These are phyloP conservation scores for Ypsolopha sequella DNA, from an alignment of 2,888 invertebrate genomes.

Conservation along the genomic window DNA sequence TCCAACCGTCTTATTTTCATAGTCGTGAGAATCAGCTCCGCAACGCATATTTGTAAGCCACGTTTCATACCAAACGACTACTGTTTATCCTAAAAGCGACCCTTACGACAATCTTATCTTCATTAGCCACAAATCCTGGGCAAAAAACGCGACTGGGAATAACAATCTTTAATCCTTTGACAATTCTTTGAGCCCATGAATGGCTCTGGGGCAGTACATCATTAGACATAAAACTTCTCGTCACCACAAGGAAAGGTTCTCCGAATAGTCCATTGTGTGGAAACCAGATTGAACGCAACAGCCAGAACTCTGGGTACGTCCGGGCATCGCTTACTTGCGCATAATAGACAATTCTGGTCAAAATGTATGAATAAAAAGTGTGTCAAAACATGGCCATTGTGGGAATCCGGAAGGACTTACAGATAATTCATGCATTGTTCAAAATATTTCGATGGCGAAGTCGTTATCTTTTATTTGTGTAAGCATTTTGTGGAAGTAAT, in stretches of 20 bases:
- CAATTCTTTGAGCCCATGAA: conserved; percentile 34
- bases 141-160: conserved; percentile 26
- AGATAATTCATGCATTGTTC: conserved; percentile 7
- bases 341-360: conserved; percentile 19
- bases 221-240: not conserved
- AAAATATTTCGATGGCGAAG: not conserved
- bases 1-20: not conserved
- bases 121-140: conserved; percentile 46
- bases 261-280: not conserved
- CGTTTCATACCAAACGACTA: conserved; percentile 6
- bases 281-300: not conserved
- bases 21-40: not conserved
- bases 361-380: conserved; percentile 20
- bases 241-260: not conserved
- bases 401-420: conserved; percentile 37
- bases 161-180: conserved; percentile 41
- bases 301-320: conserved; percentile 23
- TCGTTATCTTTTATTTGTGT: not conserved
- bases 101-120: conserved; percentile 38
- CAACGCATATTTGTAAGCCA: conserved; percentile 17
- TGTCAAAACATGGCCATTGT: conserved; percentile 48
- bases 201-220: conserved; percentile 11
- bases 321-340: conserved; percentile 56
- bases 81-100: not conserved
- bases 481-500: not conserved